Evolutionary conservation across 2,888 invertebrate genomes (phyloP), one percentile per base, ranked within the genome.

Genomic region (Luperina nickerlii): DNA sequence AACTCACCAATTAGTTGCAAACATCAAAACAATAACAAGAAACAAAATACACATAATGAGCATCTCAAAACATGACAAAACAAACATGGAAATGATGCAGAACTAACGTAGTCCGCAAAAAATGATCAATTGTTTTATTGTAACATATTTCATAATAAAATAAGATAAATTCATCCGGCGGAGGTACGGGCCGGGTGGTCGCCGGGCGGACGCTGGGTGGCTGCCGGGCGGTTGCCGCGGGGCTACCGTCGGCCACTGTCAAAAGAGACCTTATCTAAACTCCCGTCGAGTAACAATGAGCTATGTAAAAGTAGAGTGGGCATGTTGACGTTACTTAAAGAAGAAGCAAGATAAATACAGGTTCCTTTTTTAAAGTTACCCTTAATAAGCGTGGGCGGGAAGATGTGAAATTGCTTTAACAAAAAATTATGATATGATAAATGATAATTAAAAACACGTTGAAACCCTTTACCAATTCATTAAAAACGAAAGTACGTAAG

Each of bases 211-310:
- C 11, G 24, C 27, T 62, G 71, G 62, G 42, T 9, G 63, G 45
- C 38, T 32, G 78, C 77, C 84, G 79, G 67, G 81, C 57, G 82
- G 79, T 76, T 66, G 81, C 83, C 85, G 71, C 83, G 72, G 79
- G 84, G 84, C 82, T 74, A 85, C 85, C 88, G 85, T 87, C 87
- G 85, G 77, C 87, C 85, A 87, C 81, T 85, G 87, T 89, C 88
- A 75, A 86, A 88, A 85, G 83, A 78, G 83, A 76, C 88, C 87
- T 91, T 91, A 92, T 92, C 91, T 88, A 85, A 89, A 83, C 84
- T 76, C 80, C 62, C 74, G 63, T 24, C 45, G 79, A 67, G 68
- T 67, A 67, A 69, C 75, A 69, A 11, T 15, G 77, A 82, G 76
- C 70, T 82, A 76, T 11, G 74, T 6, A 72, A 1, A 32, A 2